Base-by-base conservation (phyloP, 2,113 vertebrate species). In the Sceloporus tristichus region DNA sequence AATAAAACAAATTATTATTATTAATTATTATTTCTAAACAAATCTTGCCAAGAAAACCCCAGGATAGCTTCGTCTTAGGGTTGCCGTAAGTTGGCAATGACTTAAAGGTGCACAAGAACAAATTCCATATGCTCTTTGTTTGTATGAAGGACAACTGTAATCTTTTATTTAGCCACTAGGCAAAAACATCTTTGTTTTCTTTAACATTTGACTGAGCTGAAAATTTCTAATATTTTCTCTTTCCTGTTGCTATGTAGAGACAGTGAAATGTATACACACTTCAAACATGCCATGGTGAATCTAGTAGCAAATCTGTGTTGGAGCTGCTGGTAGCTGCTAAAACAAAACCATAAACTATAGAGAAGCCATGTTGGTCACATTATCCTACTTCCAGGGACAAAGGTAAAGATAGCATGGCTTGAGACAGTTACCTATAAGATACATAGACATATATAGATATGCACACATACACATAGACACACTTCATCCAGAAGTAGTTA, bases 151-250 rank as follows among this genome's bases (percentile, higher is more conserved):
- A 53, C 18, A 66, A 87, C 27, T 38, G 14, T 38, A 66, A 34
- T 2, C 2, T 76, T 80, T 40, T 76, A 56, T 76, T 82, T 76
- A 77, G 59, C 79, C 80, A 88, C 80, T 53, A 88, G 80, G 38
- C 53, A 59, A 73, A 40, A 66, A 66, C 16, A 34, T 34, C n/a
- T 9, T n/a, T 71, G 71, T 73, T 48, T 75, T n/a, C 29, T 66
- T 82, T 9, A 5, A 34, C 3, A 76, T 38, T 70, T 71, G 18
- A 14, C n/a, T 29, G 8, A 27, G 16, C 34, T 27, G 23, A 48
- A 11, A 70, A 56, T 38, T 25, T 10, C 8, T 53, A 14, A 38
- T 19, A 11, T 86, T 79, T 70, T 62, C 75, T 53, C 75, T 79
- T 86, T 85, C 71, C 53, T 77, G 38, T 87, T 42, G 0, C 21